These are phyloP conservation scores for Falco columbarius DNA, from an alignment of 2,797 vertebrate genomes.

Conservation along the genomic window DNA sequence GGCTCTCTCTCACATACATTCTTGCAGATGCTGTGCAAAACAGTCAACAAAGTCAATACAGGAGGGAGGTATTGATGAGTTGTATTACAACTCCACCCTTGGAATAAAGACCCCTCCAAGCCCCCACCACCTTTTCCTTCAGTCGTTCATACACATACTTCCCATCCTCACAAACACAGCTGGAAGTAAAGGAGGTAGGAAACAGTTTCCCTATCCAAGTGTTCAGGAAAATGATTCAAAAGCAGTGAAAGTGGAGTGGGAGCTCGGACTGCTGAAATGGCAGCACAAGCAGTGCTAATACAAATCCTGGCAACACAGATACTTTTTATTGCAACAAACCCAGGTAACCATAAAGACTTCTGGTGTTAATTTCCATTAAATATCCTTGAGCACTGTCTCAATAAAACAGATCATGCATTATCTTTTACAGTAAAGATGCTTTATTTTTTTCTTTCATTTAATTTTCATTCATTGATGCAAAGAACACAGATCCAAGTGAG, in stretches of 20 bases:
- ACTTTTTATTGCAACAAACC: neutral
- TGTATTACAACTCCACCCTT: neutral
- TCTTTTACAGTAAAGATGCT: neutral
- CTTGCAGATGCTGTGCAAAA: neutral
- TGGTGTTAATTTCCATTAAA: neutral
- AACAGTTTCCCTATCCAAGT: neutral
- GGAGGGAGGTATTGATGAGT: neutral
- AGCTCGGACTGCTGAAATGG: neutral
- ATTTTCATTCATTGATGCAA: neutral
- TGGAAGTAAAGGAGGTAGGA: neutral
- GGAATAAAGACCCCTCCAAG: neutral
- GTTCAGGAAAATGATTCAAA: constrained; percentile 11
- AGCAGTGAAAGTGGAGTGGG: neutral
- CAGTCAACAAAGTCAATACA: neutral
- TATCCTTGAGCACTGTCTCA: neutral
- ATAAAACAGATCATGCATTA: neutral
- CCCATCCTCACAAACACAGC: neutral
- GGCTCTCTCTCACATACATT: neutral
- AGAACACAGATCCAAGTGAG: neutral
- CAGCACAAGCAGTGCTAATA: neutral
- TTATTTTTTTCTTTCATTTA: neutral
- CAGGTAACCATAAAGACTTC: neutral
- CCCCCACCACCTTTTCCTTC: neutral
- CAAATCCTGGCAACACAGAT: neutral
- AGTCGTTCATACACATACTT: neutral